These are phyloP conservation scores for Blastomussa wellsi DNA, from an alignment of 92 coral and sea anemone species.

Conservation along the genomic window DNA sequence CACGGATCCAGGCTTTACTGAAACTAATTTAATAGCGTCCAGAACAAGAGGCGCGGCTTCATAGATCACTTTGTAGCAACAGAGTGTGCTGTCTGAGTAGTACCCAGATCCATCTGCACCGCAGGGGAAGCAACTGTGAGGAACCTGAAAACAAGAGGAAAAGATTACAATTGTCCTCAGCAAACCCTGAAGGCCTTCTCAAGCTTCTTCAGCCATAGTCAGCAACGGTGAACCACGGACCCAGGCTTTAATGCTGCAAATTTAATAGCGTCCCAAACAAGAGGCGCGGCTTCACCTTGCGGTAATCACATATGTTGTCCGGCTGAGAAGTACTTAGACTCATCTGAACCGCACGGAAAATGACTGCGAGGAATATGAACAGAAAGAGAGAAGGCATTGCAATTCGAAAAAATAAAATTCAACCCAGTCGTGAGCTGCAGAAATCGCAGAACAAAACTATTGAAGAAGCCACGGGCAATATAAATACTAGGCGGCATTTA, in stretches of 20 bases:
- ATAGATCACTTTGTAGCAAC: slow-evolving; percentile 68
- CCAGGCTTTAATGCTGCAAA: slow-evolving; percentile 33
- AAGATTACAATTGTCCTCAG: no score
- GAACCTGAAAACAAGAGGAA: slow-evolving; percentile 32
- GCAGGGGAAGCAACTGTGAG: slow-evolving; percentile 46
- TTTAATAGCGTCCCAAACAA: slow-evolving; percentile 46
- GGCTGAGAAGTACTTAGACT: slow-evolving; percentile 73
- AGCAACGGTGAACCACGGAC: slow-evolving; percentile 52
- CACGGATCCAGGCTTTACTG: slow-evolving; percentile 30
- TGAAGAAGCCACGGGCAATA: no score
- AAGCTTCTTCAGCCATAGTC: slow-evolving; percentile 80
- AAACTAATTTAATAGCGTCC: slow-evolving; percentile 35
- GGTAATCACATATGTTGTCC: slow-evolving; percentile 69
- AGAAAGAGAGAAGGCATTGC: no score
- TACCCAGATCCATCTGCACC: slow-evolving; percentile 71
- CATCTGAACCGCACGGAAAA: slow-evolving; percentile 55
- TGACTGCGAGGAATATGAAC: slow-evolving; percentile 55
- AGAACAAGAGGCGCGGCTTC: slow-evolving; percentile 59
- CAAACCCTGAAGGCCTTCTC: no score
- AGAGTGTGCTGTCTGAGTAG: slow-evolving; percentile 73
- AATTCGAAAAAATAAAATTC: no score
- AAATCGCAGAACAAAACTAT: no score
- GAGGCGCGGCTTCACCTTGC: slow-evolving; percentile 62
- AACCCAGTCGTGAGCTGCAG: no score
- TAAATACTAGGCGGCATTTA: no score